phyloP scores from a whole-genome alignment of 2,888 invertebrate species.

The Tinea pellionella region DNA sequence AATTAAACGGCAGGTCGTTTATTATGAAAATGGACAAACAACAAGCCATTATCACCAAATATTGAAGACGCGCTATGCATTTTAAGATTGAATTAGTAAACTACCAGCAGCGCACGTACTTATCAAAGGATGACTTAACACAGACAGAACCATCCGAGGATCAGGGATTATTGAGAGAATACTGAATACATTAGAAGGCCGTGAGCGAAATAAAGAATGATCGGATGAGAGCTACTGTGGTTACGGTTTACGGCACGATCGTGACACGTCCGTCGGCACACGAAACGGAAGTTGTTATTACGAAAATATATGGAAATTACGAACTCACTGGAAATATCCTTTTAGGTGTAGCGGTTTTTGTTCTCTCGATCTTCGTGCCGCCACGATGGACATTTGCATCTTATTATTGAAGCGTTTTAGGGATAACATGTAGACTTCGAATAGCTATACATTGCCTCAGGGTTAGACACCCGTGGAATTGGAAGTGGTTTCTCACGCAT shows the following conservation, averaged over 20 bases:
- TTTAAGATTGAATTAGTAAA: not conserved
- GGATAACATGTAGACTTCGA: conserved; percentile 56
- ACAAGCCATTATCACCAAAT: conserved; percentile 40
- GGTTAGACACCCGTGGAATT: conserved; percentile 37
- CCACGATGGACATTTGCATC: conserved; percentile 54
- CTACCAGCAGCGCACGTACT: conserved; percentile 16
- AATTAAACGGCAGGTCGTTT: conserved; percentile 15
- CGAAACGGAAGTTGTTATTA: conserved; percentile 59
- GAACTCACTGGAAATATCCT: conserved; percentile 45
- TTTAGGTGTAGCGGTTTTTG: conserved; percentile 41
- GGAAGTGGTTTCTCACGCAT: conserved; percentile 47
- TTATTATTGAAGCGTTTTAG: conserved; percentile 55
- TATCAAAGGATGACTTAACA: not conserved
- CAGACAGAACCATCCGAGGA: not conserved
- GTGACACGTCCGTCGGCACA: conserved; percentile 43
- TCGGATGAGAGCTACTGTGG: conserved; percentile 24
- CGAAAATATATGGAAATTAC: conserved; percentile 62
- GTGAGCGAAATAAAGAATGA: conserved; percentile 22
- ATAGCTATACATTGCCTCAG: conserved; percentile 40
- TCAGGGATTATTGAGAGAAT: conserved; percentile 1
- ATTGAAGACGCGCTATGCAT: conserved; percentile 25
- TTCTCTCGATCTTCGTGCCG: conserved; percentile 29
- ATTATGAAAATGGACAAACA: conserved; percentile 32
- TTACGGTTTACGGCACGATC: conserved; percentile 27
- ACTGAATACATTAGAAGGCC: conserved; percentile 16